Evolutionary conservation across 1,140 invertebrate genomes (phyloP), one percentile per base, ranked within the genome.

Genomic region (Lepidurus couesii): DNA sequence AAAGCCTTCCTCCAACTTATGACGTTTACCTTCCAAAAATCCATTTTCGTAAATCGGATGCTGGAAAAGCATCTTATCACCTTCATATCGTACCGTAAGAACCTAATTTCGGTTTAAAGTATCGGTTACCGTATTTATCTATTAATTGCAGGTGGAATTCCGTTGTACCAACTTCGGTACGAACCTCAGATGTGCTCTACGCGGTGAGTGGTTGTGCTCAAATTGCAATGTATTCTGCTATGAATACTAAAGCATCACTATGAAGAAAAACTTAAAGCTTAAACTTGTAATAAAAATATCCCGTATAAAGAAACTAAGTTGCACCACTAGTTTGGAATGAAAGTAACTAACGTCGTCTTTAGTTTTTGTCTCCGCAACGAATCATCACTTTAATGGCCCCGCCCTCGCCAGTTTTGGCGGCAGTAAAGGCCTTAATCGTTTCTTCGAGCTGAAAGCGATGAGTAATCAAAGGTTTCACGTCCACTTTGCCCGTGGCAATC

Each of bases 341-440:
- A 75, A 42, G 74, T 79, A 26, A 76, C 43, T 7, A 77, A 80
- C 47, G 53, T 26, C 11, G 74, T 80, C 7, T 79, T 79, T 6
- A 76, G 76, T 34, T 78, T 78, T 16, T 76, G 75, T 76, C 65
- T 74, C n/a, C 81, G 75, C 93, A 93, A 81, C 95, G 91, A 81
- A 98, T 97, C 89, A 98, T 94, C 81, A 98, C 92, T 87, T 98
- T 98, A 81, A 98, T 92, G 11, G 93, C 90, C 78, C 90, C 90
- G 45, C 87, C 91, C 80, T 84, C 81, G 53, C 91, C 91, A 74
- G 88, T 88, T 81, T 89, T 90, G 0, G 95, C 90, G 5, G 91
- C 91, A 82, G 98, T 91, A 84, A 98, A 98, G 0, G 97, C 96
- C 84, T 96, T 86, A 0, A 91, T 80, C 0, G 93, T 91, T 77